Base-by-base conservation (phyloP, 2,888 invertebrate genomes). In the Plebejus anna region DNA sequence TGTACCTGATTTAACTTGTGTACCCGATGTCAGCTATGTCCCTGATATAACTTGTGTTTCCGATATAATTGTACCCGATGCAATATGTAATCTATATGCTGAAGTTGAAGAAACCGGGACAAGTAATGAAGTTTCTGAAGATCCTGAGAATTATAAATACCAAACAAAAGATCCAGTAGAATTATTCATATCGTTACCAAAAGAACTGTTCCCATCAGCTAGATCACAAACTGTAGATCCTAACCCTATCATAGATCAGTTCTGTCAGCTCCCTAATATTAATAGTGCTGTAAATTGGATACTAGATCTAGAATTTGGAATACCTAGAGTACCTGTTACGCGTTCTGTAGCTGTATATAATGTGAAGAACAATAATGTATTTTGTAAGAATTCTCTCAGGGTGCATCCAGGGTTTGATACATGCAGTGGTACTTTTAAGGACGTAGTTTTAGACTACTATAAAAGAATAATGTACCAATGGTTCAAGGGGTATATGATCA, bases 331-430 rank as follows among this genome's bases (percentile, higher is more conserved):
- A 42, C 82, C 86, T 32, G 82, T 84, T 2, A 85, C 85, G 0
- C 85, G 89, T 70, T 84, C 84, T 0, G 84, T 90, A 61, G 87
- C 91, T 2, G 81, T 82, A 2, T 92, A 91, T 61, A 86, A 89
- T 80, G 86, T 88, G 0, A 86, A 88, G 70, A 84, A 81, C 66
- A 88, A 89, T 59, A 89, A 87, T 77, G 84, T 91, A 22, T 81
- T 86, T 77, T 90, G 90, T 78, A 89, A 85, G 78, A 88, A 88
- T 77, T 81, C 86, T 28, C 88, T 87, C 0, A 85, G 83, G 0
- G 84, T 90, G 1, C 90, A 91, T 81, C 91, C 91, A 6, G 88
- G 85, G 0, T 92, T 90, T 78, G 89, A 90, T 28, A 82, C 79
- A 4, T 91, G 90, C 73, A 83, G 81, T 80, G 79, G 83, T 22